Evolutionary conservation across 2,797 vertebrate species (phyloP), one percentile per base, ranked within the genome.

Genomic region (Artibeus lituratus): DNA sequence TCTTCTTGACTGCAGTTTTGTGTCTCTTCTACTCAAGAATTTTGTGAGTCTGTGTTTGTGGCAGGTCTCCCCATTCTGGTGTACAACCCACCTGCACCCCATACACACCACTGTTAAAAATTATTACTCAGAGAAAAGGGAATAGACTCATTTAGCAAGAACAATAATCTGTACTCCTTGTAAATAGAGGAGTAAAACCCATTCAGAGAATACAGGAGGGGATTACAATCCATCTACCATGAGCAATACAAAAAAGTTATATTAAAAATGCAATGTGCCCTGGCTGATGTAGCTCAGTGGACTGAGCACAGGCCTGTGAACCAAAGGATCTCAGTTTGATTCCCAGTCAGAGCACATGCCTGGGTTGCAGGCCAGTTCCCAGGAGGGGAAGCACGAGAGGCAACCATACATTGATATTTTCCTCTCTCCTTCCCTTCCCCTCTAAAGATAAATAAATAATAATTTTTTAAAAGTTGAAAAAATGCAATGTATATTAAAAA

Each of bases 131-230:
- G 26, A 78, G 16, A 12, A 72, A 82, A 76, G n/a, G 81, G 22
- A 16, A 44, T 18, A 90, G 55, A 59, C 7, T 87, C 32, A 62
- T 85, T 49, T 80, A 94, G 39, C 26, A 96, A 95, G 53, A 83
- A 42, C 12, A 81, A n/a, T 10, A 94, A 69, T 80, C 83, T 11
- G 51, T 3, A 42, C 39, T 65, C 9, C 11, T 87, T 5, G 9
- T 65, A 86, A 89, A 86, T 47, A 95, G 26, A 49, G 7, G 16
- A 87, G 19, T 51, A 80, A 88, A 87, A 18, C 9, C 15, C n/a
- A 67, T 5, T 72, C 3, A 4, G 21, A 86, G 24, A 29, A 73
- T 89, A 80, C 14, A 11, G 2, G 55, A 89, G 2, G 4, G 35
- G 2, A 7, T 72, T 47, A 24, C 1, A 87, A 44, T 72, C 12